Conservation (phyloP, 2,113 vertebrate species). For the Xiphophorus couchianus region DNA sequence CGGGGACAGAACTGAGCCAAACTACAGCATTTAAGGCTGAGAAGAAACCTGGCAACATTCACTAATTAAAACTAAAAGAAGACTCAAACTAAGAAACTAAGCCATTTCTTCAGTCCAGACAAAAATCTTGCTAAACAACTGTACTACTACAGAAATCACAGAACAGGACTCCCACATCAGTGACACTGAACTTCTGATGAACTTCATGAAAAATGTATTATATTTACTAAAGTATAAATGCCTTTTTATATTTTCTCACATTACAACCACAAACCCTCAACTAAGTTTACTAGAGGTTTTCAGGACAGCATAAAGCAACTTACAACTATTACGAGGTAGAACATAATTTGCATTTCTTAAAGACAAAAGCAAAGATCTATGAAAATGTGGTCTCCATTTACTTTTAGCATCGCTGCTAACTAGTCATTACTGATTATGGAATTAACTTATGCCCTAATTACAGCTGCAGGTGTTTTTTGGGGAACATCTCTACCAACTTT, state of each 20-base stretch:
- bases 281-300: background rate
- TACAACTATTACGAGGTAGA: background rate
- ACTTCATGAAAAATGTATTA: background rate
- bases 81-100: background rate
- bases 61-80: background rate
- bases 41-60: constrained; percentile 29
- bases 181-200: background rate
- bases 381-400: too few relatives aligned
- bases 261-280: background rate
- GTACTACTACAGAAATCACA: background rate
- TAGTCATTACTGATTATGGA: too few relatives aligned
- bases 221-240: background rate
- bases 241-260: background rate
- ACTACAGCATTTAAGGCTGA: constrained; percentile 55
- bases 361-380: background rate
- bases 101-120: background rate
- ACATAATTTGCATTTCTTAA: too few relatives aligned
- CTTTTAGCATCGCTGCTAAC: too few relatives aligned
- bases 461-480: too few relatives aligned
- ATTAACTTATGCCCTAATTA: too few relatives aligned
- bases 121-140: background rate
- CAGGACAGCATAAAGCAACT: background rate
- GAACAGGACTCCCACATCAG: background rate
- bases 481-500: too few relatives aligned
- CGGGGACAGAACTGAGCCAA: constrained; percentile 48